Conservation (phyloP, 2,888 invertebrate species). For the Dioctria linearis region DNA sequence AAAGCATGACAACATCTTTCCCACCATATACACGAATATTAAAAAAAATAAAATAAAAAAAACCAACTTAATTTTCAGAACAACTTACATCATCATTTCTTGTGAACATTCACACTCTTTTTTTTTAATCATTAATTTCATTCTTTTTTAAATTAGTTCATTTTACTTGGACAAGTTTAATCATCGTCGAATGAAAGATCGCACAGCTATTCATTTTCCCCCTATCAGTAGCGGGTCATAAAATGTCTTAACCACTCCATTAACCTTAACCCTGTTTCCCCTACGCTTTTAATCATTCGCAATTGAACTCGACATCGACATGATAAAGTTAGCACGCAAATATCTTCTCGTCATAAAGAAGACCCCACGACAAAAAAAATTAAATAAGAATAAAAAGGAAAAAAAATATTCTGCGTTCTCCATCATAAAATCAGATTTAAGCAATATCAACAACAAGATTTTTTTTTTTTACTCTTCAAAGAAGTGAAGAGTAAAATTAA, state of each 20-base stretch:
- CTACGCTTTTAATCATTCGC: conserved; percentile 43
- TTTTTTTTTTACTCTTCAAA: neutral
- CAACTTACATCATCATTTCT: no score
- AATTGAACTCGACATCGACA: conserved; percentile 52
- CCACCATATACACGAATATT: no score
- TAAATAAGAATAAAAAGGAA: neutral
- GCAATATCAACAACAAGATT: neutral
- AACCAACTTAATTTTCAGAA: no score
- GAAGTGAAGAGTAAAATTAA: neutral
- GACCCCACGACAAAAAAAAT: conserved; percentile 31
- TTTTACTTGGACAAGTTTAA: neutral
- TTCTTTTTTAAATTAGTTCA: no score
- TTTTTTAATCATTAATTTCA: no score
- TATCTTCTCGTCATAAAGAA: conserved; percentile 32
- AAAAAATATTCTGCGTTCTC: neutral
- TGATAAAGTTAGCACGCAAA: conserved; percentile 53
- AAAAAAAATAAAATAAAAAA: no score
- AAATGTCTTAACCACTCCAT: conserved; percentile 48
- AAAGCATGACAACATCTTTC: no score
- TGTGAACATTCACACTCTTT: no score
- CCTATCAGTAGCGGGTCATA: conserved; percentile 34
- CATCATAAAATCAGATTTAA: neutral
- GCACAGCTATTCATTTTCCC: conserved; percentile 19
- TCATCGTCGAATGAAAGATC: conserved; percentile 31
- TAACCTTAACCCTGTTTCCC: conserved; percentile 54